These are phyloP conservation scores for Timema cristinae DNA, from an alignment of 2,888 invertebrate genomes.

Conservation along the genomic window DNA sequence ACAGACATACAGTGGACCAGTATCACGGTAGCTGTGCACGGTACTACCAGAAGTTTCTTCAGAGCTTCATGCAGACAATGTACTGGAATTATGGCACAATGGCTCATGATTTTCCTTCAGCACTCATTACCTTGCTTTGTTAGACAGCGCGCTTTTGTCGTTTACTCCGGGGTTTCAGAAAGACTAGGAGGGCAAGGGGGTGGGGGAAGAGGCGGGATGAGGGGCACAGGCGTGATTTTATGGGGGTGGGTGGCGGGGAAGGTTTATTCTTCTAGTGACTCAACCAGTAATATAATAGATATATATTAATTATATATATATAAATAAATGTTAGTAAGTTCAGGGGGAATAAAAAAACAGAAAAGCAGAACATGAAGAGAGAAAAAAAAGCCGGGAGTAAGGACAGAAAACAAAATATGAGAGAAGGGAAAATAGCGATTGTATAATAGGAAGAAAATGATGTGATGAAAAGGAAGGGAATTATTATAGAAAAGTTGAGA, in stretches of 20 bases:
- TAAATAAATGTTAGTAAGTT: too few relatives aligned
- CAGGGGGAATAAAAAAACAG: too few relatives aligned
- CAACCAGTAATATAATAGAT: too few relatives aligned
- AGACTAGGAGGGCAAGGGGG: conserved; percentile 4
- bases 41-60: background rate
- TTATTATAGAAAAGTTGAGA: conserved; percentile 13
- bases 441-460: conserved; percentile 15
- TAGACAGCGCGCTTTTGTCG: conserved; percentile 30
- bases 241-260: background rate
- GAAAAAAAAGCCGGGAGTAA: background rate
- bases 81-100: conserved; percentile 32
- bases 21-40: background rate
- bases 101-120: conserved; percentile 33
- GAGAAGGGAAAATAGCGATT: conserved; percentile 8
- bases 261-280: background rate
- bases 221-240: background rate
- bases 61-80: conserved; percentile 27
- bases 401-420: conserved; percentile 10
- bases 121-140: conserved; percentile 33
- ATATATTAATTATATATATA: too few relatives aligned
- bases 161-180: conserved; percentile 16
- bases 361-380: background rate
- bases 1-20: background rate
- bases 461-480: conserved; percentile 12
- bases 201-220: background rate